Base-by-base conservation (phyloP, 2,113 vertebrate species). In the Neolamprologus modestus region DNA sequence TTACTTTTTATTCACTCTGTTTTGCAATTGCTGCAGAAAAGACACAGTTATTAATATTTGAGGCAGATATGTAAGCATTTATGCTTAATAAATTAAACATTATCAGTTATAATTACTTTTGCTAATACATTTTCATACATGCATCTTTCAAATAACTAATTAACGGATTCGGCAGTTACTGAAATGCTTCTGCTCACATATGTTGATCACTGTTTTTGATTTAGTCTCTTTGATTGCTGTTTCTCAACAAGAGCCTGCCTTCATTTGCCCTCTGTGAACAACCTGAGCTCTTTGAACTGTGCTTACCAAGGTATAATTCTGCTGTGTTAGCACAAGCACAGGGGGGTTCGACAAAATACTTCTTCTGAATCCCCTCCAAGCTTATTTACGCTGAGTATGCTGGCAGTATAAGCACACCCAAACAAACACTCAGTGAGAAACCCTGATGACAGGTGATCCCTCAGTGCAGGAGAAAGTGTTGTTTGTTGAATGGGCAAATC, bases 391-490 rank as follows among this genome's bases (percentile, higher is more conserved):
- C 84, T 76, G 85, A 89, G 84, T 59, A 42, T 50, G 63, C 61
- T 50, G 42, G 37, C 87, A 78, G 31, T 24, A 26, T 82, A 84
- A 71, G 53, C 79, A 81, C 79, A 73, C 85, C 85, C 85, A 80
- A 47, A 88, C 71, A 88, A 85, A 79, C 81, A 52, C 81, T 52
- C 63, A 24, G 16, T 1, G 14, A 86, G 28, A 71, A 82, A 80
- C 24, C 54, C 42, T 10, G 17, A 6, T 88, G 91, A 93, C 89
- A 94, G 89, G 86, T 81, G 83, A 95, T 95, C 57, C 63, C 82
- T 94, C 92, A 13, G 31, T 19, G 76, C 26, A 83, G 33, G 35
- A 52, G 55, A 66, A 52, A 19, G 63, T 81, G 85, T 80, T 86
- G 63, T 82, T 87, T 76, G 26, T 50, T 33, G 45, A 91, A 85